A percentile compares a stretch with the other conserved stretches of the same genome.
Evolutionary conservation across 2,797 vertebrate genomes (phyloP).

Genomic region (Schizopygopsis pylzovi): DNA sequence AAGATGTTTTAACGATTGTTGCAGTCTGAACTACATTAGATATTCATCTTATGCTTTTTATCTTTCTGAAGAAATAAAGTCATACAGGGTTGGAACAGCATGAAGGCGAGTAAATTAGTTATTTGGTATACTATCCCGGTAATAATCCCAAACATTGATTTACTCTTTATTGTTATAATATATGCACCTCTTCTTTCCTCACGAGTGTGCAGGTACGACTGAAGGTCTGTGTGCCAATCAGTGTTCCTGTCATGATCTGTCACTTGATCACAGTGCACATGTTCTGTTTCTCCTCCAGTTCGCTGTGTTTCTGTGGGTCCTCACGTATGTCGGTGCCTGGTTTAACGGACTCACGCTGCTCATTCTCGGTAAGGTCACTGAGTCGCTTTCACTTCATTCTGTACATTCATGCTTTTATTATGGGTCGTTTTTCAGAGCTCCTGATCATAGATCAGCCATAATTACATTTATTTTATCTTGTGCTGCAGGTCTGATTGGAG

Average conservation of each 20-base stretch:
- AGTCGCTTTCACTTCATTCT: background rate
- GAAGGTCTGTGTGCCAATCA: background rate
- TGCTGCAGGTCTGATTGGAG: conserved; percentile 84
- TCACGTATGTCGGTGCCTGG: conserved; percentile 95
- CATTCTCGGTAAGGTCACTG: conserved; percentile 87
- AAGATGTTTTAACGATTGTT: background rate
- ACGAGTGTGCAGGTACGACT: no score
- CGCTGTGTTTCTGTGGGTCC: conserved; percentile 95
- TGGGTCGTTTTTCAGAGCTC: background rate
- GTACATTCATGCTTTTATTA: background rate
- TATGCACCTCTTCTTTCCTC: background rate
- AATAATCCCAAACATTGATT: background rate
- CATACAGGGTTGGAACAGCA: no score
- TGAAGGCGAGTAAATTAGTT: no score
- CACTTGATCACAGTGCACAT: background rate
- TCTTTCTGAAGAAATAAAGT: no score
- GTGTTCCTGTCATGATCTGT: background rate
- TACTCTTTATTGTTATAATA: background rate
- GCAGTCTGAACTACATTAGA: no score
- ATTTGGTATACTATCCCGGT: background rate
- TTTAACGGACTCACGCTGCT: conserved; percentile 97
- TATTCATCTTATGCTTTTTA: no score
- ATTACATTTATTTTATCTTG: background rate
- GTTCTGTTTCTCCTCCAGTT: conserved; percentile 76
- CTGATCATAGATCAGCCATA: background rate